A percentile compares a stretch with the other conserved stretches of the same genome.
Evolutionary conservation across 2,797 vertebrate genomes (phyloP).

Genomic region (Enteromius trimaculatus): DNA sequence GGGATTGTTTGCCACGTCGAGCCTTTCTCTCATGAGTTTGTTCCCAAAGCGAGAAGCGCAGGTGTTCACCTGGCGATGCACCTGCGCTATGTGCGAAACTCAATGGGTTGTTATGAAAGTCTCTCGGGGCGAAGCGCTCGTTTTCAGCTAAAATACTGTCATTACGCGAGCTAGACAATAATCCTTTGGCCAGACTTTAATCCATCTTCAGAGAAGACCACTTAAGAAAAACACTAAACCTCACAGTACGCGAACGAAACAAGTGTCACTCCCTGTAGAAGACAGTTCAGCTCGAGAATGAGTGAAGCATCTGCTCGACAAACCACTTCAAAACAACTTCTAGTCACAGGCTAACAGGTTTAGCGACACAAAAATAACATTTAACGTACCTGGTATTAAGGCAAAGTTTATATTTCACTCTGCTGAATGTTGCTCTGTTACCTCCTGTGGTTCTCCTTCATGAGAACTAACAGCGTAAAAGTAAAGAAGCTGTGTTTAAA

Average conservation of each 20-base stretch:
- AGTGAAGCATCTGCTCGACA: not conserved
- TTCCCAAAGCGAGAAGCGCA: conserved; percentile 14
- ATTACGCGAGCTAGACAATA: not conserved
- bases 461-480: not conserved
- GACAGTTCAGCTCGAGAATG: not conserved
- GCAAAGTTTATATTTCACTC: conserved; percentile 24
- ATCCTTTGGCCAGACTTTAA: conserved; percentile 19
- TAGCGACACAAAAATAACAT: conserved; percentile 34
- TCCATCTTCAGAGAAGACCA: conserved; percentile 6
- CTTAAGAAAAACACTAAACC: not conserved
- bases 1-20: conserved; percentile 25
- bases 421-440: not conserved
- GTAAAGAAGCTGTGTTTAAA: not conserved
- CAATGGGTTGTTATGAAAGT: not conserved
- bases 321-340: conserved; percentile 25
- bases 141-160: not conserved
- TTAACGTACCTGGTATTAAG: conserved; percentile 37
- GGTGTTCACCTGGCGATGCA: conserved; percentile 35
- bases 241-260: not conserved
- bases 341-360: conserved; percentile 48
- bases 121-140: not conserved
- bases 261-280: not conserved
- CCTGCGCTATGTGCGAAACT: conserved; percentile 25
- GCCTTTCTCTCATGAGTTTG: not conserved
- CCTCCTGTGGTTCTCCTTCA: conserved; percentile 15